phyloP scores from a whole-genome alignment of 2,797 vertebrate genomes.

The Lutjanus argentimaculatus region DNA sequence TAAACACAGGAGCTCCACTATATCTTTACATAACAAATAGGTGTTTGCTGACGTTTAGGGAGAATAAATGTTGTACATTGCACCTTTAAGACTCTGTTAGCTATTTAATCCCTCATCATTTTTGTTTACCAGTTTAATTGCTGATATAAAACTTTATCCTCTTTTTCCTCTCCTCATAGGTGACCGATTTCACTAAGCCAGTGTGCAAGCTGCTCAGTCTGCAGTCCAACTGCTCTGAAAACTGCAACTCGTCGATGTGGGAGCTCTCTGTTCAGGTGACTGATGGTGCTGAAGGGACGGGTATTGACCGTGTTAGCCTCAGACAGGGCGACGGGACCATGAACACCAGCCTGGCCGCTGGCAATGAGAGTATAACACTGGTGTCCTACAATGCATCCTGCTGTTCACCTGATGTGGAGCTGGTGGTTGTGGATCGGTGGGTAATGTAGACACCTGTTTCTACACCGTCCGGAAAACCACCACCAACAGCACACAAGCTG shows the following conservation, averaged over 20 bases:
- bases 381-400: conserved; percentile 66
- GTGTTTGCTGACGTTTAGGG: too few species aligned
- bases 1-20: too few species aligned
- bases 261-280: conserved; percentile 48
- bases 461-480: not conserved
- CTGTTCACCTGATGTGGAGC: conserved; percentile 51
- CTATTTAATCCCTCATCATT: too few species aligned
- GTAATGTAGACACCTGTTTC: conserved; percentile 62
- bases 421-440: conserved; percentile 60
- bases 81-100: too few species aligned
- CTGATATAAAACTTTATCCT: not conserved
- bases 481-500: not conserved
- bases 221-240: conserved; percentile 48
- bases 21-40: too few species aligned
- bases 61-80: too few species aligned
- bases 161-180: conserved; percentile 37
- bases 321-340: conserved; percentile 60
- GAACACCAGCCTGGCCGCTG: not conserved
- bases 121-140: too few species aligned
- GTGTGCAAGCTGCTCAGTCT: conserved; percentile 51
- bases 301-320: conserved; percentile 46
- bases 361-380: conserved; percentile 26
- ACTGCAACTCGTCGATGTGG: conserved; percentile 54
- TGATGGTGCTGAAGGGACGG: conserved; percentile 53
- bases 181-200: conserved; percentile 60